These are phyloP conservation scores for Zaprionus inermis DNA, from an alignment of 1,140 invertebrate species.

Conservation along the genomic window DNA sequence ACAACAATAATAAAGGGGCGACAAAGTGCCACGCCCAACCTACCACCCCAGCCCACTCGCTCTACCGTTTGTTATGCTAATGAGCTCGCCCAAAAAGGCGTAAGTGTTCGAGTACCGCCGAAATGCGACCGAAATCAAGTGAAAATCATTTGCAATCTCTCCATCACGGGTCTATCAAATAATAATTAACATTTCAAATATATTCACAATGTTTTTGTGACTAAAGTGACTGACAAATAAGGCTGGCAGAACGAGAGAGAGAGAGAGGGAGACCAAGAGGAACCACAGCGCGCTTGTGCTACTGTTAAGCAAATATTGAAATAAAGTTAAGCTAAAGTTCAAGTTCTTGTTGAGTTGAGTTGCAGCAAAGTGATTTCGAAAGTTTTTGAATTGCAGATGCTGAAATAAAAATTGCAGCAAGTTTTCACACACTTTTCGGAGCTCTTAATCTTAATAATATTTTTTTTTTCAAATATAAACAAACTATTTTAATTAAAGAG, in stretches of 20 bases:
- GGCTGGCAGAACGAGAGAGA: too few species aligned
- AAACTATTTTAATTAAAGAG: too few species aligned
- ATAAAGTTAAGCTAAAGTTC: not conserved
- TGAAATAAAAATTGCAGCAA: not conserved
- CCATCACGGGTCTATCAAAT: constrained; percentile 16
- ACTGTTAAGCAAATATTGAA: not conserved
- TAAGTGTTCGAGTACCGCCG: constrained; percentile 39
- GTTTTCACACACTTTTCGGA: too few species aligned
- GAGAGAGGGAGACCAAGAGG: not conserved
- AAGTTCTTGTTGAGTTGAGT: not conserved
- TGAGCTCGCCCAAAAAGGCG: constrained; percentile 55
- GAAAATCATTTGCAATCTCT: not conserved
- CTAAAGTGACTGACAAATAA: not conserved
- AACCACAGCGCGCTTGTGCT: not conserved
- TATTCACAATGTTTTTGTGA: not conserved
- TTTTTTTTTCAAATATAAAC: too few species aligned
- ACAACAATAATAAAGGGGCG: not conserved
- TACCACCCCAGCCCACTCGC: not conserved
- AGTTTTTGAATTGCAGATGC: not conserved
- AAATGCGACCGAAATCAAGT: constrained; percentile 29
- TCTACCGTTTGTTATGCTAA: constrained; percentile 75
- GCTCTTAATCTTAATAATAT: too few species aligned
- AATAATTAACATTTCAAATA: constrained; percentile 28
- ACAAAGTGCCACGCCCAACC: constrained; percentile 10
- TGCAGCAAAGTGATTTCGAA: not conserved